Conservation (phyloP, 2,797 vertebrate genomes). For the Buceros bicornis region DNA sequence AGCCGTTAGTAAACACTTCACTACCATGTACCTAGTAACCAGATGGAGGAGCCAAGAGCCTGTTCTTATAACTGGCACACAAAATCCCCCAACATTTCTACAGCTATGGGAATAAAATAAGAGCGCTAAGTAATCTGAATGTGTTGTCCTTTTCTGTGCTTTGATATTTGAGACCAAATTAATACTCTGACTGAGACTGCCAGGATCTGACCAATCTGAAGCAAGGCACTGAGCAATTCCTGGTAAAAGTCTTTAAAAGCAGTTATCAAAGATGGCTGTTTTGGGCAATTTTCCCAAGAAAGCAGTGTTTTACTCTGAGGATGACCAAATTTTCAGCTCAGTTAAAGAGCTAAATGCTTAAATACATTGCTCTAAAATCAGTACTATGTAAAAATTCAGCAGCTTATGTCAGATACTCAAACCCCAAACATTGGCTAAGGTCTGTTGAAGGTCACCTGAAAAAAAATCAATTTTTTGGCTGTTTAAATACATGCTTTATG, state of each 20-base stretch:
- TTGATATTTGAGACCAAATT: slow-evolving; percentile 24
- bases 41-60: slow-evolving; percentile 72
- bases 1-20: not conserved
- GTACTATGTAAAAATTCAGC: not conserved
- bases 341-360: not conserved
- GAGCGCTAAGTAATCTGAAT: not conserved
- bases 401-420: not conserved
- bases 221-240: not conserved
- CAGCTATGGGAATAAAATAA: not conserved
- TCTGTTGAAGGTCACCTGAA: not conserved
- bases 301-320: not conserved
- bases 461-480: not conserved
- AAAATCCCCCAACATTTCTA: not conserved
- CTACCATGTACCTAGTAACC: not conserved
- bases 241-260: not conserved
- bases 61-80: not conserved
- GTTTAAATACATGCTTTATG: not conserved
- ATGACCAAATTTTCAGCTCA: not conserved
- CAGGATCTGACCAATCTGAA: not conserved
- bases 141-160: not conserved
- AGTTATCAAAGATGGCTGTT: not conserved
- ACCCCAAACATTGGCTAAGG: not conserved
- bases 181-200: slow-evolving; percentile 15
- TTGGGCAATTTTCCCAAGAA: slow-evolving; percentile 9
- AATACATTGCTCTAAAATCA: not conserved